A percentile compares a stretch with the other conserved stretches of the same genome.
These are phyloP conservation scores for Gambusia yucatana DNA, from an alignment of 2,797 vertebrate genomes.

Conservation along the genomic window DNA sequence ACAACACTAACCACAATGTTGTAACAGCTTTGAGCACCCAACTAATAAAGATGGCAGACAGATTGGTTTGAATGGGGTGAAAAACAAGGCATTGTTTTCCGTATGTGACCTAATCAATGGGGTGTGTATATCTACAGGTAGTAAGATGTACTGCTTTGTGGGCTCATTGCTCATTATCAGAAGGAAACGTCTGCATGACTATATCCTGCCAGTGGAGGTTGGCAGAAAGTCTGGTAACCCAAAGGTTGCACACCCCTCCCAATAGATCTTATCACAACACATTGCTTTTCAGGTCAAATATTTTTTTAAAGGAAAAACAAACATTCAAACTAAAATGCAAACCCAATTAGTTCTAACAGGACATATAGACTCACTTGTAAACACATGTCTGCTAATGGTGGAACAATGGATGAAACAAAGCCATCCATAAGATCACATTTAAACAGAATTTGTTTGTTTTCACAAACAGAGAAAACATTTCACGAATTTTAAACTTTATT, in stretches of 20 bases:
- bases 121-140: constrained; percentile 46
- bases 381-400: neutral
- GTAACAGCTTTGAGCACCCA: constrained; percentile 16
- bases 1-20: constrained; percentile 28
- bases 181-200: constrained; percentile 73
- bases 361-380: neutral
- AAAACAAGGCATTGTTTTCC: constrained; percentile 38
- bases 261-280: constrained; percentile 48
- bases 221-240: constrained; percentile 39
- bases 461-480: neutral
- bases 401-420: neutral
- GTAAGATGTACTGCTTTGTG: constrained; percentile 35
- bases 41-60: constrained; percentile 20
- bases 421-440: neutral
- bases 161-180: constrained; percentile 59
- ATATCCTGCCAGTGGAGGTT: constrained; percentile 68
- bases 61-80: constrained; percentile 9
- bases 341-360: neutral
- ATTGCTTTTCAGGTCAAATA: constrained; percentile 48
- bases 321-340: constrained; percentile 1
- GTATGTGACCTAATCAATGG: constrained; percentile 40
- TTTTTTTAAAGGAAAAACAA: constrained; percentile 44
- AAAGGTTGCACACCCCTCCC: constrained; percentile 31
- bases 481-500: neutral
- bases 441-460: neutral